Evolutionary conservation across 1,140 invertebrate genomes (phyloP).

Genomic region (Drosophila sulfurigaster): DNA sequence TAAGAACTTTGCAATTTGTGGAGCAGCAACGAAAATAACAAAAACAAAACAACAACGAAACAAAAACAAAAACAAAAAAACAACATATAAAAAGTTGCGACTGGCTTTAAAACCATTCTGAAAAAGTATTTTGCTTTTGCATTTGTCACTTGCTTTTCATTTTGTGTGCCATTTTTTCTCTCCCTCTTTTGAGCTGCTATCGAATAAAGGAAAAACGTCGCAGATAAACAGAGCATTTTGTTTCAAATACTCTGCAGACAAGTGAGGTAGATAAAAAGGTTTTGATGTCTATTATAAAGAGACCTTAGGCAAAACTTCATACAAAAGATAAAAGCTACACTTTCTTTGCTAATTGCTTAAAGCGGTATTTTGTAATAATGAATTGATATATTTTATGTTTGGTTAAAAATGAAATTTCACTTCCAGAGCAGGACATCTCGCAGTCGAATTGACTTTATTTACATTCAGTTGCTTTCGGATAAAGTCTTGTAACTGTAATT

Average conservation of each 20-base stretch:
- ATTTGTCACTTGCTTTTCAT: slow-evolving; percentile 37
- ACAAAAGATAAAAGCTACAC: neutral
- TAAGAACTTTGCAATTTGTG: slow-evolving; percentile 59
- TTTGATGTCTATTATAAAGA: neutral
- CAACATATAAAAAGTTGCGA: slow-evolving; percentile 42
- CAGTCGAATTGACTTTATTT: neutral
- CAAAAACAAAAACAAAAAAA: slow-evolving; percentile 19
- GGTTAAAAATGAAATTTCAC: neutral
- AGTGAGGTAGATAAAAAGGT: neutral
- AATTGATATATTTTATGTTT: too few species aligned
- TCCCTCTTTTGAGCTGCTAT: neutral
- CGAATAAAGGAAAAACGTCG: slow-evolving; percentile 8
- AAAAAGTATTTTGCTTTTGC: slow-evolving; percentile 45
- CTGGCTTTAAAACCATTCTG: slow-evolving; percentile 50
- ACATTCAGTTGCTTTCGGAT: neutral
- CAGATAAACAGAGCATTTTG: slow-evolving; percentile 36
- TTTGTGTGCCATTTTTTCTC: slow-evolving; percentile 15
- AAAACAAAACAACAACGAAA: slow-evolving; percentile 22
- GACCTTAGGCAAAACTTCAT: neutral
- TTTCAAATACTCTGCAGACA: slow-evolving; percentile 6
- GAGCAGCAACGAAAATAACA: slow-evolving; percentile 22
- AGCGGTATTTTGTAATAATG: too few species aligned
- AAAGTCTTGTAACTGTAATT: slow-evolving; percentile 26
- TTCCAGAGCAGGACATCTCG: neutral
- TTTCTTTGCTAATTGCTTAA: neutral